These are phyloP conservation scores for Drepana arcuata DNA, from an alignment of 1,140 invertebrate species.

Conservation along the genomic window DNA sequence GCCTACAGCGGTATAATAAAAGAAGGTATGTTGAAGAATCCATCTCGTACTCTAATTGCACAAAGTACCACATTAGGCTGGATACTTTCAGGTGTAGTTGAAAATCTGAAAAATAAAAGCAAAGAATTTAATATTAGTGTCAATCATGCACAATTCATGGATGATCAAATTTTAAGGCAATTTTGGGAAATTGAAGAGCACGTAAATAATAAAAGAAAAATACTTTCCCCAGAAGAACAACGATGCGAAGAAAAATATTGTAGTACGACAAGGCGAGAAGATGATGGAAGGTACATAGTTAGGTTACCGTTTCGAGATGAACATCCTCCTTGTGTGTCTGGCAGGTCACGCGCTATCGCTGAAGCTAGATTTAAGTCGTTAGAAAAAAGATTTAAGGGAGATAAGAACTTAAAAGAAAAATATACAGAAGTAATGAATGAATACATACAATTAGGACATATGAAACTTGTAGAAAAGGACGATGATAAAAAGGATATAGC, in stretches of 20 bases:
- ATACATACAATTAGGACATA: conserved; percentile 11
- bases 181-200: too few species aligned
- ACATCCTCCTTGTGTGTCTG: conserved; percentile 3
- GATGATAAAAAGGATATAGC: conserved; percentile 1
- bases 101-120: too few species aligned
- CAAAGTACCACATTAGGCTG: too few species aligned
- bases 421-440: conserved; percentile 12
- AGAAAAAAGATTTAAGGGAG: conserved; percentile 7
- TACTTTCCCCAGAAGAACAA: too few species aligned
- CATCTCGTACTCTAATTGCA: too few species aligned
- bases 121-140: too few species aligned
- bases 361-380: conserved; percentile 1
- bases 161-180: too few species aligned
- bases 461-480: conserved; percentile 5
- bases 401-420: conserved; percentile 4
- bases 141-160: too few species aligned
- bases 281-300: conserved; percentile 10
- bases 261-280: conserved; percentile 2
- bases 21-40: too few species aligned
- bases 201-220: too few species aligned
- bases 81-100: too few species aligned
- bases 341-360: conserved; percentile 7
- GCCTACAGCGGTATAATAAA: too few species aligned
- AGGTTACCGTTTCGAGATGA: conserved; percentile 9
- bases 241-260: conserved; percentile 7